A percentile compares a stretch with the other conserved stretches of the same genome.
Conservation (phyloP, 2,113 vertebrate species). For the Vombatus ursinus region DNA sequence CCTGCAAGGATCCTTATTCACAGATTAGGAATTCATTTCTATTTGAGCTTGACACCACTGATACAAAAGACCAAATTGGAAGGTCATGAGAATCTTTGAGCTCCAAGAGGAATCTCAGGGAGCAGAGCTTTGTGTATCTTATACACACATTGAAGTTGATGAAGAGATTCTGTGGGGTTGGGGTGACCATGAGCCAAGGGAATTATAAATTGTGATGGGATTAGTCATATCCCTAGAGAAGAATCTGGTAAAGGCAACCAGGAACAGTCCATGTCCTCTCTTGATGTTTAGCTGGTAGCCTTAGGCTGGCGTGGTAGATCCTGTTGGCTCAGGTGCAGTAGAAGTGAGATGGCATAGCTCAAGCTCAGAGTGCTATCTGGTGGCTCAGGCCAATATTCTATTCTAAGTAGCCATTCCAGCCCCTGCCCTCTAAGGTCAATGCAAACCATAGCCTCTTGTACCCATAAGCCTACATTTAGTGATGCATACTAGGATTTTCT, state of each 20-base stretch:
- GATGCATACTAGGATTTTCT: neutral
- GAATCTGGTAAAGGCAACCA: neutral
- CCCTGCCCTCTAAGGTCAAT: neutral
- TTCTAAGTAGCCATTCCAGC: neutral
- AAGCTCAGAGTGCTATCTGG: neutral
- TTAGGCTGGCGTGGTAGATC: neutral
- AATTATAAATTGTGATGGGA: neutral
- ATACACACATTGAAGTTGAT: neutral
- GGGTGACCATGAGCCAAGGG: neutral
- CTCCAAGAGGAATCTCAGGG: neutral
- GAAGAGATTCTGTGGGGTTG: neutral
- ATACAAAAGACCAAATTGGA: neutral
- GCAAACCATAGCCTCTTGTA: neutral
- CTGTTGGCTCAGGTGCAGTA: neutral
- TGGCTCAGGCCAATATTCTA: neutral
- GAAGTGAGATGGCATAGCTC: neutral
- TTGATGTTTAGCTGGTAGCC: neutral
- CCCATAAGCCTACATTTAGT: neutral
- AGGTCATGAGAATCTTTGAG: neutral
- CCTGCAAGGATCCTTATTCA: neutral
- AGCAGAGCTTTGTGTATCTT: neutral
- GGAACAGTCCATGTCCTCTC: neutral
- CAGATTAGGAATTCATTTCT: neutral
- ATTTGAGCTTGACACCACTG: neutral
- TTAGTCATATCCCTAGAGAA: no score